Evolutionary conservation across 2,797 vertebrate genomes (phyloP).

Genomic region (Enteromius treurensis): DNA sequence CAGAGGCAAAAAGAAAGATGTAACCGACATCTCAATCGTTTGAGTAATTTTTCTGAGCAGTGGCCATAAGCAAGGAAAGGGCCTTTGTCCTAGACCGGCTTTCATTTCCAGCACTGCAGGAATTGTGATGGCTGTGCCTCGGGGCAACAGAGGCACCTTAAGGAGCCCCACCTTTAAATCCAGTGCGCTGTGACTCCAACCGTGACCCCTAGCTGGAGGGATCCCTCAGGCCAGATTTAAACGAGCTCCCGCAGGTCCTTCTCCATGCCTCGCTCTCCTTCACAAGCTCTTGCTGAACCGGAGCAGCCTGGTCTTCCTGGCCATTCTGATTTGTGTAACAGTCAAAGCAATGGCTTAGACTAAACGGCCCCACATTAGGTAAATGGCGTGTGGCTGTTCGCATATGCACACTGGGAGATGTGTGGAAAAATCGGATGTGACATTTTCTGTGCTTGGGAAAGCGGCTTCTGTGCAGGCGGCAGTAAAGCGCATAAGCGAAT

Average conservation of each 20-base stretch:
- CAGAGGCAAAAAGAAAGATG: conserved; percentile 57
- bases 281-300: conserved; percentile 35
- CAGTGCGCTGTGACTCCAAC: conserved; percentile 77
- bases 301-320: conserved; percentile 37
- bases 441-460: conserved; percentile 40
- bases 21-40: conserved; percentile 69
- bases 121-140: conserved; percentile 82
- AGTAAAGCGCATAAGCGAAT: conserved; percentile 4
- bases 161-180: conserved; percentile 84
- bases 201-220: conserved; percentile 82
- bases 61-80: conserved; percentile 75
- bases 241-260: conserved; percentile 83
- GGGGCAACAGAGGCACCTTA: conserved; percentile 82
- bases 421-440: conserved; percentile 49
- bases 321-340: conserved; percentile 54
- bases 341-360: conserved; percentile 38
- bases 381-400: conserved; percentile 55
- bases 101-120: conserved; percentile 79
- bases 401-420: conserved; percentile 48
- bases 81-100: conserved; percentile 78
- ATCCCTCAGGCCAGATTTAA: conserved; percentile 86
- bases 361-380: conserved; percentile 52
- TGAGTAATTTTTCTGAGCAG: conserved; percentile 78
- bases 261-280: conserved; percentile 52
- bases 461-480: not conserved